phyloP scores from a whole-genome alignment of 2,888 invertebrate genomes.

The Dryadula phaetusa region DNA sequence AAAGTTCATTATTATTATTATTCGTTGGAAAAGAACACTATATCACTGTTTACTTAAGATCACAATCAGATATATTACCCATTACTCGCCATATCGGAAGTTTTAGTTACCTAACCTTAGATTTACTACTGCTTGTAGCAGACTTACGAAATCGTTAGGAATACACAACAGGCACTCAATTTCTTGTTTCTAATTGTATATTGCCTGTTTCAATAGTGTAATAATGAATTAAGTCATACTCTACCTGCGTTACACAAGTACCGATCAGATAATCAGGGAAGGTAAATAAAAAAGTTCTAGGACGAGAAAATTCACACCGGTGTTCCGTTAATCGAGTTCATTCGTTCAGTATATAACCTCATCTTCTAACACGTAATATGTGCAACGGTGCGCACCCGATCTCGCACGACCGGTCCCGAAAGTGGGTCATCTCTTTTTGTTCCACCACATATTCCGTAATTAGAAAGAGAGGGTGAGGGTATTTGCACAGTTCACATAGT shows the following conservation, averaged over 20 bases:
- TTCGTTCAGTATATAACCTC: constrained; percentile 72
- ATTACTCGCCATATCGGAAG: constrained; percentile 67
- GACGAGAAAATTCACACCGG: constrained; percentile 83
- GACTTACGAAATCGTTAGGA: constrained; percentile 62
- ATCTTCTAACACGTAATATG: constrained; percentile 80
- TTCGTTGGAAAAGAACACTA: too few relatives aligned
- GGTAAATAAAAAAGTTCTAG: constrained; percentile 76
- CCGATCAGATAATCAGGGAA: constrained; percentile 71
- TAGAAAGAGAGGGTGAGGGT: constrained; percentile 74
- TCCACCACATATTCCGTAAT: constrained; percentile 82
- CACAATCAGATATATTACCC: constrained; percentile 30
- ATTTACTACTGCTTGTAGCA: constrained; percentile 64
- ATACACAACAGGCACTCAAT: constrained; percentile 41
- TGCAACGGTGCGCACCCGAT: constrained; percentile 82
- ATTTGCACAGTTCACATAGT: constrained; percentile 55
- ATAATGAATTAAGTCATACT: constrained; percentile 12
- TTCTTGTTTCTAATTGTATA: constrained; percentile 12
- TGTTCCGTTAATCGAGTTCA: constrained; percentile 73
- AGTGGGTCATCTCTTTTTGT: constrained; percentile 84
- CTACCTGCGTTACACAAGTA: constrained; percentile 64
- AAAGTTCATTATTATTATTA: neutral
- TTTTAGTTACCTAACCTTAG: constrained; percentile 71
- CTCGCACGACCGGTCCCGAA: constrained; percentile 82
- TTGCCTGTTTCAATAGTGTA: constrained; percentile 15
- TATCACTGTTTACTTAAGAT: neutral